Percentiles rank a stretch among this genome's conserved stretches.
phyloP scores from a whole-genome alignment of 2,113 vertebrate genomes.

The Perca fluviatilis region DNA sequence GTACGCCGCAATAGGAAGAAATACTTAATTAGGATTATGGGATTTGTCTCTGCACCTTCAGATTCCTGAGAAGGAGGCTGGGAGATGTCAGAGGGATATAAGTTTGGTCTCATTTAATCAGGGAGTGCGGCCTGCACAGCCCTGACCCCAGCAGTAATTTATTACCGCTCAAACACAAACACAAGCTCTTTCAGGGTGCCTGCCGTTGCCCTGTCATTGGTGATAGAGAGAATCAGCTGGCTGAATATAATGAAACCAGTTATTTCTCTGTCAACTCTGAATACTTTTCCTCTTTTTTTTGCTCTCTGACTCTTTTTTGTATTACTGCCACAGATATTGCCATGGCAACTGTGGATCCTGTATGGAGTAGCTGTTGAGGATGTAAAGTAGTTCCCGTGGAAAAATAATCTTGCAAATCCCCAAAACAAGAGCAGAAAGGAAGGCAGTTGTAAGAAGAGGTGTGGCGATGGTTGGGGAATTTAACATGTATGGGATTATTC shows the following conservation, averaged over 20 bases:
- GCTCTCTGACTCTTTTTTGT: not conserved
- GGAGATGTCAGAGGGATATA: constrained; percentile 69
- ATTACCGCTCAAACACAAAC: constrained; percentile 73
- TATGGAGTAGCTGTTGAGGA: constrained; percentile 70
- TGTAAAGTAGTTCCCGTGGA: constrained; percentile 71
- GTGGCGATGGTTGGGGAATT: constrained; percentile 60
- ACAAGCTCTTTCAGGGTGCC: constrained; percentile 54
- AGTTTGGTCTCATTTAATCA: constrained; percentile 79
- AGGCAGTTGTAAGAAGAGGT: constrained; percentile 65
- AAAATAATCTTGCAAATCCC: constrained; percentile 82
- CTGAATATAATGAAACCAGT: constrained; percentile 80
- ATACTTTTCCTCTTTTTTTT: constrained; percentile 52
- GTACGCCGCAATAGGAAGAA: constrained; percentile 60
- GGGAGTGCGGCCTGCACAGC: constrained; percentile 55
- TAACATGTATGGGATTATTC: constrained; percentile 72
- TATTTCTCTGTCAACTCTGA: constrained; percentile 80
- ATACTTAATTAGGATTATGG: constrained; percentile 80
- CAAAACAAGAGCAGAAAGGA: constrained; percentile 71
- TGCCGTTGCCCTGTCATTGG: constrained; percentile 58
- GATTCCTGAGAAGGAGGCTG: constrained; percentile 63
- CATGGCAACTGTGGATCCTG: constrained; percentile 83
- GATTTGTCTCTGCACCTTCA: constrained; percentile 76
- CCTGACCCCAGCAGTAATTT: constrained; percentile 74
- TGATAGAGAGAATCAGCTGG: constrained; percentile 76
- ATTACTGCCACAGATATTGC: constrained; percentile 68